Percentiles rank a stretch among this genome's conserved stretches.
Conservation (phyloP, 2,113 vertebrate species). For the Burhinus bistriatus region DNA sequence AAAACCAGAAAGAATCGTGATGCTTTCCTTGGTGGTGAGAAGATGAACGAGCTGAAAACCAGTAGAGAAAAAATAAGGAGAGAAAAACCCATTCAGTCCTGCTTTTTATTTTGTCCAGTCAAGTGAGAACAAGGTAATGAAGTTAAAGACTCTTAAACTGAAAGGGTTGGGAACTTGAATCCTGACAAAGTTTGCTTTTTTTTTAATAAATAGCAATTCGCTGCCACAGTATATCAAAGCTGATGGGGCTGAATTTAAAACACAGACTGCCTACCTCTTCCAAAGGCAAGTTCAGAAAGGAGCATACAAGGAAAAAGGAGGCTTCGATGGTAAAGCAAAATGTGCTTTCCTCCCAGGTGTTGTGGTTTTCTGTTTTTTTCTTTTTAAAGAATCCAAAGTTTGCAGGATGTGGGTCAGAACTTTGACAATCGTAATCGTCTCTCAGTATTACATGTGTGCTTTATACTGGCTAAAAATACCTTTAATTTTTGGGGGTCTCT, state of each 20-base stretch:
- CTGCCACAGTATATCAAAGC: not conserved
- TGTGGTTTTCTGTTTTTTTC: not conserved
- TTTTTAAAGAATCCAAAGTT: not conserved
- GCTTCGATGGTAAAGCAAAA: not conserved
- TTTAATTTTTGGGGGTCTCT: accelerated
- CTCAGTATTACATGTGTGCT: not conserved
- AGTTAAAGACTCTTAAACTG: not conserved
- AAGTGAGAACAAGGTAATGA: not conserved
- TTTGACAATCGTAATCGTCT: accelerated
- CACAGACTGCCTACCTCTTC: not conserved
- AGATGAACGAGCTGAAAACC: not conserved
- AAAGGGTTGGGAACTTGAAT: not conserved
- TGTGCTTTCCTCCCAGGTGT: not conserved
- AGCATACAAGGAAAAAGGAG: not conserved
- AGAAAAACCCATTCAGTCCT: not conserved
- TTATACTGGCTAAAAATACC: not conserved
- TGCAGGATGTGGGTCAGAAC: not conserved
- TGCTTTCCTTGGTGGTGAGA: not conserved
- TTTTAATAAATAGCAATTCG: not conserved
- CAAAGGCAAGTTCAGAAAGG: not conserved
- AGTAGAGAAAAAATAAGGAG: not conserved
- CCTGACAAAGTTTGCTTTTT: not conserved
- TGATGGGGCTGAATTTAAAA: not conserved
- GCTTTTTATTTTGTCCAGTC: not conserved
- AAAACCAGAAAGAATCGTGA: not conserved